Evolutionary conservation across 2,797 vertebrate genomes (phyloP), one percentile per base, ranked within the genome.

Genomic region (Scleropages formosus): DNA sequence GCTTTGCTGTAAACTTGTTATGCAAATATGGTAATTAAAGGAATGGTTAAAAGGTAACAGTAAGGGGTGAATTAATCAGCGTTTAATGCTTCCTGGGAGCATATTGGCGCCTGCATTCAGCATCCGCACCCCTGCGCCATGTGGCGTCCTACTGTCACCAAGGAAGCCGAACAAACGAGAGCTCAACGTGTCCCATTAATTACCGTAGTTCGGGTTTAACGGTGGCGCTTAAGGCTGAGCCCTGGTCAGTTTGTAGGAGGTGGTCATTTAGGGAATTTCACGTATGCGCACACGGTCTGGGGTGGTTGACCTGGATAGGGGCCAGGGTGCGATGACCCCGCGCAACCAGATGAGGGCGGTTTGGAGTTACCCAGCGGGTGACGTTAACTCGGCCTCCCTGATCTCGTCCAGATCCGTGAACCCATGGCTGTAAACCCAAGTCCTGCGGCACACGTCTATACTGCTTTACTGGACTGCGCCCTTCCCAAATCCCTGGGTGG

Each of bases 101-200:
- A 6, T 13, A 49, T 26, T 10, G 24, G 22, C 15, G 26, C 53
- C n/a, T 16, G 20, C 24, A 18, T 15, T 31, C 16, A 13, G 47
- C n/a, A 18, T 16, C 49, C 18, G 16, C 27, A 18, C 24, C 60
- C 26, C 8, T 20, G 8, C 58, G 26, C 24, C 63, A 75, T 24
- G 53, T 24, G 51, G 64, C 31, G 39, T 24, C 10, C 31, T 39
- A 39, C 6, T 6, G 31, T 2, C 31, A 39, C 47, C 49, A 47
- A 22, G 12, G 6, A 39, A 44, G 51, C 53, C 51, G 22, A 75
- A 75, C 75, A 75, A 75, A 60, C 68, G 49, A 68, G 11, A 60
- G 49, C 26, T 72, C 70, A 20, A 60, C 56, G 39, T 67, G 67
- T 53, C 44, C 20, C 26, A 53, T 18, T 9, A 6, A 8, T 72